Evolutionary conservation across 2,113 vertebrate genomes (phyloP).

Genomic region (Dipodomys spectabilis): DNA sequence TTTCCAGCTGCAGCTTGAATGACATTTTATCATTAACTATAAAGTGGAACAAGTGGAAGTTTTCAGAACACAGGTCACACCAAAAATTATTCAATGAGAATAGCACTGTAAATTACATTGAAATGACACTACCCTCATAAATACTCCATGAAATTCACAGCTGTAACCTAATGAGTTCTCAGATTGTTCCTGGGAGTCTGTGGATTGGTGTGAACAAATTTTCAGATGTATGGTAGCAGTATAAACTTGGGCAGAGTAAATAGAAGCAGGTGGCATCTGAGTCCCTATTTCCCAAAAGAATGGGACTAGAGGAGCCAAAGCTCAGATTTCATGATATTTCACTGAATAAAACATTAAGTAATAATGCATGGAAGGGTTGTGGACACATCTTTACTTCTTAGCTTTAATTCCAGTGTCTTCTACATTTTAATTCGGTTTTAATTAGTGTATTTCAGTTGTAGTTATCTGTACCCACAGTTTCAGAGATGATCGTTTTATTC

Average conservation of each 20-base stretch:
- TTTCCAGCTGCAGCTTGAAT: conserved; percentile 50
- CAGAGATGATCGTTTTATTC: background rate
- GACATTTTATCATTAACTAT: conserved; percentile 55
- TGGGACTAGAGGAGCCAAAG: background rate
- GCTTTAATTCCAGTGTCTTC: background rate
- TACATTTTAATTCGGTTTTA: background rate
- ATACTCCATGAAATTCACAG: conserved; percentile 20
- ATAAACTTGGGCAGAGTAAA: background rate
- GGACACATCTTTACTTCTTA: background rate
- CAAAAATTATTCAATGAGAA: conserved; percentile 62
- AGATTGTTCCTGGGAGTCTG: conserved; percentile 31
- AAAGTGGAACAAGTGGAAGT: conserved; percentile 66
- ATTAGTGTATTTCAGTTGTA: background rate
- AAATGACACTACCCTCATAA: conserved; percentile 53
- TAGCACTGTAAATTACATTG: conserved; percentile 59
- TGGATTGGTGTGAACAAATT: conserved; percentile 5
- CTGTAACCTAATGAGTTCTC: conserved; percentile 62
- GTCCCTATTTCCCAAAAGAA: background rate
- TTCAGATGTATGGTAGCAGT: conserved; percentile 27
- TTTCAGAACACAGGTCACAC: conserved; percentile 60
- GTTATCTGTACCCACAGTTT: background rate
- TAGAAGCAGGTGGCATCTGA: background rate
- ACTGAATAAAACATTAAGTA: conserved; percentile 23
- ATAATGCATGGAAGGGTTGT: background rate
- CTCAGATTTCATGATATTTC: conserved; percentile 16